These are phyloP conservation scores for Trimorus sp. DNA, from an alignment of 2,888 invertebrate species.

Conservation along the genomic window DNA sequence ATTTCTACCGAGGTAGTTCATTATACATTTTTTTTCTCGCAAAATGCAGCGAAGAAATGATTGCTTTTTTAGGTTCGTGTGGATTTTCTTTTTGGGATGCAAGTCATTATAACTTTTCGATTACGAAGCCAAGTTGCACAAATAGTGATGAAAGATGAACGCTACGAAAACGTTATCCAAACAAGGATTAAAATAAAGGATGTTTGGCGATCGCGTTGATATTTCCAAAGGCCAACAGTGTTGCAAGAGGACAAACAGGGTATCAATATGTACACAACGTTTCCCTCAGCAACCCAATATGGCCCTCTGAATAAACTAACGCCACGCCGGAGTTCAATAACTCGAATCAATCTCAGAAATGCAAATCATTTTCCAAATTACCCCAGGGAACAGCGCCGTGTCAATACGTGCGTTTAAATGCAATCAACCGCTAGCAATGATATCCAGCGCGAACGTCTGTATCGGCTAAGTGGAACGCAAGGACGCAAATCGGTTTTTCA, in stretches of 20 bases:
- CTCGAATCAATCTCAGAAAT: slow-evolving; percentile 52
- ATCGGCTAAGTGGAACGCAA: too few species aligned
- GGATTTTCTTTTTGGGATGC: too few species aligned
- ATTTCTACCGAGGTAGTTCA: too few species aligned
- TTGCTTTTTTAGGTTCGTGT: too few species aligned
- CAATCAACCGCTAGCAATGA: slow-evolving; percentile 22
- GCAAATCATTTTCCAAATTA: slow-evolving; percentile 58
- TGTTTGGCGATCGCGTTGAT: slow-evolving; percentile 14
- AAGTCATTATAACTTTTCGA: too few species aligned
- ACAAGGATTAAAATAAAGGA: slow-evolving; percentile 14
- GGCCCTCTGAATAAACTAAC: slow-evolving; percentile 23
- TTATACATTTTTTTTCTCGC: too few species aligned
- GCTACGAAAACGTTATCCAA: slow-evolving; percentile 21
- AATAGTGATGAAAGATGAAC: background rate
- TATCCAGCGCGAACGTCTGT: too few species aligned
- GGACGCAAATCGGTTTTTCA: too few species aligned
- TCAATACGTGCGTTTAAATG: slow-evolving; percentile 31
- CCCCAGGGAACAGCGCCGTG: slow-evolving; percentile 18
- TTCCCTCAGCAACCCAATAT: slow-evolving; percentile 28
- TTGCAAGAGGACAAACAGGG: slow-evolving; percentile 42
- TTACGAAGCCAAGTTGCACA: too few species aligned
- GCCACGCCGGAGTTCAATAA: slow-evolving; percentile 49
- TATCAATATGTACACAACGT: slow-evolving; percentile 46
- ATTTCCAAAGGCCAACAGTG: slow-evolving; percentile 46
- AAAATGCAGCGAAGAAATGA: too few species aligned